phyloP scores from a whole-genome alignment of 2,113 vertebrate genomes.

The Sigmodon hispidus region DNA sequence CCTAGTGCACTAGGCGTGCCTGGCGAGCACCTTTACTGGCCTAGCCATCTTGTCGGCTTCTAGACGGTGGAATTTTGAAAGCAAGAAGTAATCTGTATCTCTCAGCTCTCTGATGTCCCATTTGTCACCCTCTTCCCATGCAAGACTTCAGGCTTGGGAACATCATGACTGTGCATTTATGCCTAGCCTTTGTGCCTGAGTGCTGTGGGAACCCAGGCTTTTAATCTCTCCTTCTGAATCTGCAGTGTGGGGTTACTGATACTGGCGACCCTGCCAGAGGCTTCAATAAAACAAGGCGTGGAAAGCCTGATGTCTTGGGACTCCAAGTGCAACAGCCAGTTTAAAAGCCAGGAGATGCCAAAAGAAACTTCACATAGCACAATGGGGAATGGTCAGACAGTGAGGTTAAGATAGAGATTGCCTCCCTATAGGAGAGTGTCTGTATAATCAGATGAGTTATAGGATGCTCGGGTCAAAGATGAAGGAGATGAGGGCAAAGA shows the following conservation, averaged over 20 bases:
- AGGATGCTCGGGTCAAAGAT: background rate
- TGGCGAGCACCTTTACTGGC: too few species aligned
- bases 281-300: background rate
- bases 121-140: background rate
- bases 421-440: background rate
- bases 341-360: background rate
- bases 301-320: background rate
- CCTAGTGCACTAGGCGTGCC: background rate
- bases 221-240: background rate
- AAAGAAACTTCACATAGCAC: background rate
- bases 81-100: background rate
- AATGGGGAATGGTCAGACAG: background rate
- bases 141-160: background rate
- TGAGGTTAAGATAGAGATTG: background rate
- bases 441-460: background rate
- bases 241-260: background rate
- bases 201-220: background rate
- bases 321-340: background rate
- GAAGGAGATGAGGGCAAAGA: background rate
- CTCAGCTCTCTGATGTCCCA: background rate
- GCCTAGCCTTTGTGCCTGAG: background rate
- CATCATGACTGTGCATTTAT: accelerated
- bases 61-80: background rate
- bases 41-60: background rate
- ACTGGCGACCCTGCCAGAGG: background rate